Evolutionary conservation across 2,888 invertebrate genomes (phyloP).

Genomic region (Zelleria hepariella): DNA sequence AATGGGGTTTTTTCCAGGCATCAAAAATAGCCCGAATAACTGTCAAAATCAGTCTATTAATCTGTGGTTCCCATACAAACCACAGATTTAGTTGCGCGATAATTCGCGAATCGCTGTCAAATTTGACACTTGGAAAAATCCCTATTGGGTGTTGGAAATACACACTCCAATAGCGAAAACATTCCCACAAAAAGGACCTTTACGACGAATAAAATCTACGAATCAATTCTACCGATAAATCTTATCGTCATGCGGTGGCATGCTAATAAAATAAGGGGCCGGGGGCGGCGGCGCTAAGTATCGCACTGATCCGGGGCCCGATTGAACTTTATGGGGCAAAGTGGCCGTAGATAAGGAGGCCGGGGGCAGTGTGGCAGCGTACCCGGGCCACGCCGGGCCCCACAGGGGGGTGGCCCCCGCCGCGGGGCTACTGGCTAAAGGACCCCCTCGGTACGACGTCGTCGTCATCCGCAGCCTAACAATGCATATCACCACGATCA

Average conservation of each 20-base stretch:
- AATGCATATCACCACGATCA: slow-evolving; percentile 91
- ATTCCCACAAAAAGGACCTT: not conserved
- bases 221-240: slow-evolving; percentile 64
- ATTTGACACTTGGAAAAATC: too few relatives aligned
- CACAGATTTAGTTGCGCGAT: too few relatives aligned
- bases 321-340: slow-evolving; percentile 76
- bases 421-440: slow-evolving; percentile 75
- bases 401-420: slow-evolving; percentile 74
- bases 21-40: too few relatives aligned
- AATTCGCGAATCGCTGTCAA: too few relatives aligned
- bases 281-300: slow-evolving; percentile 75
- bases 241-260: slow-evolving; percentile 76
- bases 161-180: not conserved
- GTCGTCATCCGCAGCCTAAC: slow-evolving; percentile 81
- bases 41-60: too few relatives aligned
- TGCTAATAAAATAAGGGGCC: slow-evolving; percentile 75
- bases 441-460: slow-evolving; percentile 78
- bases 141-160: not conserved
- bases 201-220: not conserved
- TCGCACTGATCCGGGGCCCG: slow-evolving; percentile 65
- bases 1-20: too few relatives aligned
- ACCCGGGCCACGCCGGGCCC: slow-evolving; percentile 69
- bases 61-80: too few relatives aligned
- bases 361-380: slow-evolving; percentile 74
- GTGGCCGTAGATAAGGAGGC: slow-evolving; percentile 75